Evolutionary conservation across 92 coral and sea anemone species (phyloP).

Genomic region (Metridium senile): DNA sequence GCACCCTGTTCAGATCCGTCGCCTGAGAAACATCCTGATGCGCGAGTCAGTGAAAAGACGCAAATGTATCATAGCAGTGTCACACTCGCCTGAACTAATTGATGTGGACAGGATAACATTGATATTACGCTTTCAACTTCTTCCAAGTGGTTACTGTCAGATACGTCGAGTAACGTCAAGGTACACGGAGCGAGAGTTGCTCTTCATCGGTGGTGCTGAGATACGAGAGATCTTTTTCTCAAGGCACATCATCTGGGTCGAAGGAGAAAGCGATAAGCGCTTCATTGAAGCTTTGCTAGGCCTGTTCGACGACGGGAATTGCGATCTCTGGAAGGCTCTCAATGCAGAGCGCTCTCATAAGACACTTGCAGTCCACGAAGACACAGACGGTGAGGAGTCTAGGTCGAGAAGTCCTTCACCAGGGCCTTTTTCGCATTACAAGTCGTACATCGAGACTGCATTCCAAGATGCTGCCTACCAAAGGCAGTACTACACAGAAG

Average conservation of each 20-base stretch:
- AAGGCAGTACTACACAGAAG: conserved; percentile 62
- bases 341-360: conserved; percentile 23
- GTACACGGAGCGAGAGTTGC: conserved; percentile 80
- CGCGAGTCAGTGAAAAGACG: conserved; percentile 77
- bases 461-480: conserved; percentile 72
- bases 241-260: conserved; percentile 87
- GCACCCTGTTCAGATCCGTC: conserved; percentile 93
- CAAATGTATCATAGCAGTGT: conserved; percentile 77
- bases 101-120: conserved; percentile 79
- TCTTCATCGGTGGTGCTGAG: conserved; percentile 86
- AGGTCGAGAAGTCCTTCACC: conserved; percentile 25
- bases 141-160: conserved; percentile 82
- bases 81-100: conserved; percentile 90
- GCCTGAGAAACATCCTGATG: conserved; percentile 80
- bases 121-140: conserved; percentile 85
- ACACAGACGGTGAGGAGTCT: background rate
- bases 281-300: conserved; percentile 82
- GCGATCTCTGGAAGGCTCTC: conserved; percentile 61
- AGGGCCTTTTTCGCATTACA: conserved; percentile 17
- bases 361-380: conserved; percentile 14
- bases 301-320: conserved; percentile 77
- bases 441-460: conserved; percentile 35
- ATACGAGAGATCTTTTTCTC: conserved; percentile 90
- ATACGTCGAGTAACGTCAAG: conserved; percentile 73
- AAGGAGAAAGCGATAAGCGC: conserved; percentile 91